phyloP scores from a whole-genome alignment of 2,797 vertebrate species.

The Mareca penelope region DNA sequence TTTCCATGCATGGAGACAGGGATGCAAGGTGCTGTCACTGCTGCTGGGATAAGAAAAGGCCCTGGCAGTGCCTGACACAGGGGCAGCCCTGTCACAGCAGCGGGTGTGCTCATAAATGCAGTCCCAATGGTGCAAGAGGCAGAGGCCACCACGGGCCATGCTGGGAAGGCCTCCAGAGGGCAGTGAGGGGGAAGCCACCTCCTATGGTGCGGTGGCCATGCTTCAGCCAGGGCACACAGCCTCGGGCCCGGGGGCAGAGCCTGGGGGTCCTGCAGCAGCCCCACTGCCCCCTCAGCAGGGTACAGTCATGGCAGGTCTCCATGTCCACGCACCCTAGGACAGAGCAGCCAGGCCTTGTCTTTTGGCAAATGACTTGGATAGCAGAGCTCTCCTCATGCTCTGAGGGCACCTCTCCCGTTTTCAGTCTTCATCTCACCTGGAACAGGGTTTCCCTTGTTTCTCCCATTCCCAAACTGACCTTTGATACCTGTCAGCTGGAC shows the following conservation, averaged over 20 bases:
- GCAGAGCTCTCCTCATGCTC: not conserved
- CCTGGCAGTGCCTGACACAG: too few species aligned
- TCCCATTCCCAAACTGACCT: not conserved
- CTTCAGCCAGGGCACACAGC: not conserved
- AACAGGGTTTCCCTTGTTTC: not conserved
- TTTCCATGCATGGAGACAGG: not conserved
- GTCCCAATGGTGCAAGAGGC: not conserved
- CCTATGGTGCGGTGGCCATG: too few species aligned
- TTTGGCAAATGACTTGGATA: not conserved
- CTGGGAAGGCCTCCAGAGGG: not conserved
- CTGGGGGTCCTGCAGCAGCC: accelerated
- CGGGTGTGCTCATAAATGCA: not conserved
- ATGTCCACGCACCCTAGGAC: not conserved
- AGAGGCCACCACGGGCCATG: not conserved
- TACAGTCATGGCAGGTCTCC: not conserved
- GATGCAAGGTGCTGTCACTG: not conserved
- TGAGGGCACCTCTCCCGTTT: not conserved
- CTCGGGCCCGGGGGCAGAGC: not conserved
- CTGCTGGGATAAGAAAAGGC: not conserved
- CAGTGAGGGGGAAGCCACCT: not conserved
- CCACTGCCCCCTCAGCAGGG: accelerated
- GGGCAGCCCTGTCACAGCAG: not conserved
- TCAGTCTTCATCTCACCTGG: not conserved
- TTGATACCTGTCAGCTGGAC: not conserved
- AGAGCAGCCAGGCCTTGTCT: not conserved